Conservation (phyloP, 1,140 invertebrate genomes). For the Aradophagus sp. region DNA sequence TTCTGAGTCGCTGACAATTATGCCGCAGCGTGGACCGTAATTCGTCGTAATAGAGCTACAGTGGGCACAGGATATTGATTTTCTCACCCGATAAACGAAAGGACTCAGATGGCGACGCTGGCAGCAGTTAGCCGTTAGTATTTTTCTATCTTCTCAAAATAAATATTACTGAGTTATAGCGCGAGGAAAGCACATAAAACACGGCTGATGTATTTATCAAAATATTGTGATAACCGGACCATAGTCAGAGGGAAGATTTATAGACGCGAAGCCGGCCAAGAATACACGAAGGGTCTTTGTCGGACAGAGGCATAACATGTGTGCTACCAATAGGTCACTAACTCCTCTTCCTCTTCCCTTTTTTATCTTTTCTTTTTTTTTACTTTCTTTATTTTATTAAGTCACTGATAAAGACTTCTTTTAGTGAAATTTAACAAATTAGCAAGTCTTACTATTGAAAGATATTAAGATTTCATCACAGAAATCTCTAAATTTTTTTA, state of each 20-base stretch:
- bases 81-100: slow-evolving; percentile 57
- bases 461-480: too few relatives aligned
- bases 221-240: slow-evolving; percentile 71
- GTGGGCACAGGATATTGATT: slow-evolving; percentile 60
- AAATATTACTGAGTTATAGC: slow-evolving; percentile 69
- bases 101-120: slow-evolving; percentile 61
- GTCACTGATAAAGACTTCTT: too few relatives aligned
- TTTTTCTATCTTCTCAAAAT: slow-evolving; percentile 70
- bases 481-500: too few relatives aligned
- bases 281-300: slow-evolving; percentile 38
- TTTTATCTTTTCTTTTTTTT: slow-evolving; percentile 22
- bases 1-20: background rate
- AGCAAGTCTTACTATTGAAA: too few relatives aligned
- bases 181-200: slow-evolving; percentile 64
- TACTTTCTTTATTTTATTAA: too few relatives aligned
- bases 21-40: slow-evolving; percentile 15
- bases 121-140: slow-evolving; percentile 58
- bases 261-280: slow-evolving; percentile 30
- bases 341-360: slow-evolving; percentile 18
- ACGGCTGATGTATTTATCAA: slow-evolving; percentile 73
- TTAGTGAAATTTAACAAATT: too few relatives aligned
- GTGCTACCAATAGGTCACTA: slow-evolving; percentile 45
- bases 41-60: slow-evolving; percentile 44
- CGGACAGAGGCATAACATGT: slow-evolving; percentile 33
- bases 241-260: slow-evolving; percentile 55